These are phyloP conservation scores for Dendronephthya gigantea DNA, from an alignment of 64 coral and sea anemone genomes.

Conservation along the genomic window DNA sequence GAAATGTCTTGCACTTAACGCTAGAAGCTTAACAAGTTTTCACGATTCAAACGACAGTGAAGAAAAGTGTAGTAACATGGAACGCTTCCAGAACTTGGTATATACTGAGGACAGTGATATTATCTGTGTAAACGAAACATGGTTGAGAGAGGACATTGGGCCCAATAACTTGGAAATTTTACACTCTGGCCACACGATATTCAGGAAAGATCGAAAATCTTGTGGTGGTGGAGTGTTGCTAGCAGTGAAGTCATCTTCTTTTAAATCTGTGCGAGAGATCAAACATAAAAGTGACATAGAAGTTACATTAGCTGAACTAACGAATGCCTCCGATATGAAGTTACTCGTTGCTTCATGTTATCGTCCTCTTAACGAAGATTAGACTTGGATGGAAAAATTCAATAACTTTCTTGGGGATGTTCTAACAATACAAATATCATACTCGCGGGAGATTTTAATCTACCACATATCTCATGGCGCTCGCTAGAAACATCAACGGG, in stretches of 20 bases:
- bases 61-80: slow-evolving; percentile 31
- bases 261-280: slow-evolving; percentile 24
- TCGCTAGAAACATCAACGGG: background rate
- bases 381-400: slow-evolving; percentile 38
- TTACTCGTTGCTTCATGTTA: slow-evolving; percentile 20
- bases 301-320: slow-evolving; percentile 23
- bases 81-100: slow-evolving; percentile 47
- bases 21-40: slow-evolving; percentile 46
- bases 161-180: slow-evolving; percentile 26
- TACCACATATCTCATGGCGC: background rate
- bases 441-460: too few relatives aligned
- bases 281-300: slow-evolving; percentile 20
- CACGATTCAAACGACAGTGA: slow-evolving; percentile 8
- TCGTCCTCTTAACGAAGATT: slow-evolving; percentile 17
- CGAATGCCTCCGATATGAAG: slow-evolving; percentile 5
- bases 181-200: slow-evolving; percentile 19
- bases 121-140: too few relatives aligned
- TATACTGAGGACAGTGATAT: slow-evolving; percentile 41
- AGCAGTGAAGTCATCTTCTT: slow-evolving; percentile 25
- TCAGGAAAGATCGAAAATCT: slow-evolving; percentile 31
- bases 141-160: slow-evolving; percentile 29
- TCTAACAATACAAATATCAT: background rate
- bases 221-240: slow-evolving; percentile 32
- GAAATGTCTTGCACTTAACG: slow-evolving; percentile 45
- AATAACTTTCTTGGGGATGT: background rate